Percentiles rank a stretch among this genome's conserved stretches.
phyloP scores from a whole-genome alignment of 1,140 invertebrate species.

The Carcinoscorpius rotundicauda region DNA sequence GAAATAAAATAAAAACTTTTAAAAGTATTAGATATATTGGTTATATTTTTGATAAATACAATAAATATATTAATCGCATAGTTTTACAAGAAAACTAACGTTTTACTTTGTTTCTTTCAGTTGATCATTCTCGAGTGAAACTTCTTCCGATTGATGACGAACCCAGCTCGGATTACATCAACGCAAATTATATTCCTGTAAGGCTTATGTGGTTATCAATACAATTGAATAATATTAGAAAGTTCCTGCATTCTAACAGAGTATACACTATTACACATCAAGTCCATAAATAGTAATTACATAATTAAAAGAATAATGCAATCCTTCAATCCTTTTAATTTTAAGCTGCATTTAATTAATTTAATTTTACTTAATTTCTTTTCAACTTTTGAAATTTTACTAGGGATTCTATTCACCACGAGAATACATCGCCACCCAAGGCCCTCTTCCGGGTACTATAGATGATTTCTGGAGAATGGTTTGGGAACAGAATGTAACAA shows the following conservation, averaged over 20 bases:
- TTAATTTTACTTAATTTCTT: neutral
- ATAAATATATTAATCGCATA: too few relatives aligned
- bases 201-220: neutral
- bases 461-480: constrained; percentile 94
- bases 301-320: too few relatives aligned
- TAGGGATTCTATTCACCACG: constrained; percentile 16
- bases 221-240: too few relatives aligned
- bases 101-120: constrained; percentile 8
- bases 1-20: too few relatives aligned
- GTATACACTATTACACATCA: too few relatives aligned
- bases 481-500: constrained; percentile 79
- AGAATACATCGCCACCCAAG: constrained; percentile 37
- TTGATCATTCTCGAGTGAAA: constrained; percentile 24
- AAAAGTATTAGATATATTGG: too few relatives aligned
- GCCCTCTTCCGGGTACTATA: constrained; percentile 82
- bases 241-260: too few relatives aligned
- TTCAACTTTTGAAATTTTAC: neutral
- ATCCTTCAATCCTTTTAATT: neutral
- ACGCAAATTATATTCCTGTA: constrained; percentile 24
- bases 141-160: constrained; percentile 22
- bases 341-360: neutral
- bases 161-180: constrained; percentile 21
- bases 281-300: too few relatives aligned
- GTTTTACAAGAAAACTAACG: too few relatives aligned
- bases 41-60: too few relatives aligned